These are phyloP conservation scores for Diarsia brunnea DNA, from an alignment of 2,888 invertebrate species.

Conservation along the genomic window DNA sequence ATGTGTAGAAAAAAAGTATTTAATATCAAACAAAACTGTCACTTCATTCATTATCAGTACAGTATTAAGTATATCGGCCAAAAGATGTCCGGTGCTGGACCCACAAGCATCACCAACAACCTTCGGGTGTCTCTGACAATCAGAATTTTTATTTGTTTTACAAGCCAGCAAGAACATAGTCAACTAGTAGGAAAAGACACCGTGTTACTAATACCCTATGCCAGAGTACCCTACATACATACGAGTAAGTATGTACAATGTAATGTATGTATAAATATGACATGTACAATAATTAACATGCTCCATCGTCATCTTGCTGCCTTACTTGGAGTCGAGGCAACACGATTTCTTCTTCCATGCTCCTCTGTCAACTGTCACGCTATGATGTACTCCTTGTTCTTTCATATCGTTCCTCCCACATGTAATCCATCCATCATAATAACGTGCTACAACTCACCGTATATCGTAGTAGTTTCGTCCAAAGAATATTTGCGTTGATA, in stretches of 20 bases:
- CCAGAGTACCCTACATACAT: neutral
- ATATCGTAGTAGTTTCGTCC: conserved; percentile 92
- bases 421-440: too few relatives aligned
- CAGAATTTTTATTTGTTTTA: neutral
- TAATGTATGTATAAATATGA: neutral
- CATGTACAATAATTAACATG: too few relatives aligned
- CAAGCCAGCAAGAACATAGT: neutral
- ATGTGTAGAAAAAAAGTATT: neutral
- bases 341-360: too few relatives aligned
- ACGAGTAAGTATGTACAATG: neutral
- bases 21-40: neutral
- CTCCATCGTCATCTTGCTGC: too few relatives aligned
- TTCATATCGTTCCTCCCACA: too few relatives aligned
- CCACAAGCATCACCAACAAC: neutral
- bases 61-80: neutral
- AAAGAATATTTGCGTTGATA: conserved; percentile 92
- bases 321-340: too few relatives aligned
- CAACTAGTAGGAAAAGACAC: neutral
- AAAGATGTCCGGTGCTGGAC: neutral
- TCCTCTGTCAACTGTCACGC: too few relatives aligned
- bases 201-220: neutral
- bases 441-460: conserved; percentile 89
- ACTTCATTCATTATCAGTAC: neutral
- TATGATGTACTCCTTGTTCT: too few relatives aligned
- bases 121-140: neutral